Conservation (phyloP, 2,113 vertebrate species). For the Mesitornis unicolor region DNA sequence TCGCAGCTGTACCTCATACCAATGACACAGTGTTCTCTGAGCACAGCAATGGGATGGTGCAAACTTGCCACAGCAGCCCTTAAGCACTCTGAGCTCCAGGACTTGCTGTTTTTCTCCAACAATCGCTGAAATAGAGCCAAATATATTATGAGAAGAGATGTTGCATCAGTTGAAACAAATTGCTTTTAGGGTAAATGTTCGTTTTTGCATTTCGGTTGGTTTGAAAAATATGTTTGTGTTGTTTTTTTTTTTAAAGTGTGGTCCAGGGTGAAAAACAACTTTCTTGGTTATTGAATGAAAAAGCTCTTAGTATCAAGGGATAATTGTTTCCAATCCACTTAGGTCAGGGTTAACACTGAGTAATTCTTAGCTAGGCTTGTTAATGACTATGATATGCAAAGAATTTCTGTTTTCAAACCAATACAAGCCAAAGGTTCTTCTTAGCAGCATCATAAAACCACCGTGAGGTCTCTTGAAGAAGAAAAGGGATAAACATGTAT, state of each 20-base stretch:
- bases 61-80: neutral
- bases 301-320: neutral
- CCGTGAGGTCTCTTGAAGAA: neutral
- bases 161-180: neutral
- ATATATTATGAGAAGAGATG: constrained; percentile 5
- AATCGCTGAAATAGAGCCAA: constrained; percentile 12
- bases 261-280: neutral
- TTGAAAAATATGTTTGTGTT: neutral
- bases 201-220: neutral
- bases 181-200: neutral
- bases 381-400: constrained; percentile 47
- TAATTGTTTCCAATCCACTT: neutral
- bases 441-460: constrained; percentile 41
- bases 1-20: neutral
- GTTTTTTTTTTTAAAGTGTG: neutral
- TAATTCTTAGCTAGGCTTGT: constrained; percentile 25
- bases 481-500: neutral
- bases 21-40: neutral
- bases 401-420: constrained; percentile 52
- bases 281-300: neutral
- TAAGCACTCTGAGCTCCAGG: neutral
- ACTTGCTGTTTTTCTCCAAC: neutral
- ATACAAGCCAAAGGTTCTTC: constrained; percentile 35
- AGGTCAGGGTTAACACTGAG: constrained; percentile 25
- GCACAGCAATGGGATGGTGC: neutral